Evolutionary conservation across 53 echinoderm and acorn worm species (phyloP).

Genomic region (Arbacia lixula): DNA sequence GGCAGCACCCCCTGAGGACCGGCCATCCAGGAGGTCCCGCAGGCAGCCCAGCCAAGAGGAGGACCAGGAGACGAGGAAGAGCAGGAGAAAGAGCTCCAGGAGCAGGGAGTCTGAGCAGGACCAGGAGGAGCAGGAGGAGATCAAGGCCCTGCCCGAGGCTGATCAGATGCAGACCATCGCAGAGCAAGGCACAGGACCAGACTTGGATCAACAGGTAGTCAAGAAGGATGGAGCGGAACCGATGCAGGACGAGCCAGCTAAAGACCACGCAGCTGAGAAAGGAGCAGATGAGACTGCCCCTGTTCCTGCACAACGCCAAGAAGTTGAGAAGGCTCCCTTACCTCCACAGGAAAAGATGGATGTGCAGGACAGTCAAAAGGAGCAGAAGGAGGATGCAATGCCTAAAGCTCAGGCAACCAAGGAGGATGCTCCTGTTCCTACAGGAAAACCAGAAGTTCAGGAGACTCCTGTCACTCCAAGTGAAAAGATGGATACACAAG

Average conservation of each 20-base stretch:
- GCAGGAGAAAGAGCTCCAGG: constrained; percentile 14
- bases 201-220: neutral
- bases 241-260: constrained; percentile 1
- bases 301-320: constrained; percentile 10
- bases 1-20: neutral
- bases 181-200: constrained; percentile 15
- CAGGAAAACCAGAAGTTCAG: neutral
- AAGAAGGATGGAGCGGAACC: neutral
- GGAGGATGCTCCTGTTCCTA: constrained; percentile 37
- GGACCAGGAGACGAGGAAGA: constrained; percentile 33
- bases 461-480: neutral
- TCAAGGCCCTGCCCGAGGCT: neutral
- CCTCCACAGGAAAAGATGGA: too few species aligned
- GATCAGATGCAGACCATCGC: constrained; percentile 29
- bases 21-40: constrained; percentile 20
- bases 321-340: too few species aligned
- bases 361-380: constrained; percentile 30
- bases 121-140: constrained; percentile 40
- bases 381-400: constrained; percentile 32
- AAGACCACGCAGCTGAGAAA: constrained; percentile 32
- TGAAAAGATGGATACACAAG: neutral
- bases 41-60: constrained; percentile 39
- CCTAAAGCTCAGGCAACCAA: neutral
- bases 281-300: constrained; percentile 7
- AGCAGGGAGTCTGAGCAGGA: constrained; percentile 6